Percentiles rank a stretch among this genome's conserved stretches.
These are phyloP conservation scores for Plodia interpunctella DNA, from an alignment of 1,140 invertebrate genomes.

Conservation along the genomic window DNA sequence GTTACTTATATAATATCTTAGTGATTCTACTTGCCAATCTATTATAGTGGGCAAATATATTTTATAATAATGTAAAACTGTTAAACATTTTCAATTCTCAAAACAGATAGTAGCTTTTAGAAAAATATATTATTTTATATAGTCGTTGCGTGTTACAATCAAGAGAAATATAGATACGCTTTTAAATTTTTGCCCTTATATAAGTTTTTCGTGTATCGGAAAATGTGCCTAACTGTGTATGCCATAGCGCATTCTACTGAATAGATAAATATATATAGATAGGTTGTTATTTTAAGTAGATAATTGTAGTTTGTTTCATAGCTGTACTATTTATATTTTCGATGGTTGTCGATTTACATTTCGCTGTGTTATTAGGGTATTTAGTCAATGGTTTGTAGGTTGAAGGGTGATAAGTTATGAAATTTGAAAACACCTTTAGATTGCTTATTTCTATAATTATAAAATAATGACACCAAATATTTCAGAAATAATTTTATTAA, in stretches of 20 bases:
- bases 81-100: neutral
- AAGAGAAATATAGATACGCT: neutral
- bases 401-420: too few species aligned
- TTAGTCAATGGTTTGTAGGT: too few species aligned
- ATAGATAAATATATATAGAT: neutral
- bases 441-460: too few species aligned
- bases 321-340: neutral
- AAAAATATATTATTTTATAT: too few species aligned
- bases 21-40: slow-evolving; percentile 1
- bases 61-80: neutral
- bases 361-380: too few species aligned
- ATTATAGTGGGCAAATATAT: neutral
- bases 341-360: neutral
- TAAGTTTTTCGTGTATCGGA: neutral
- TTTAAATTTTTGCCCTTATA: neutral
- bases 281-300: neutral
- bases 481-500: neutral
- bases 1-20: neutral
- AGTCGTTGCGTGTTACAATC: neutral
- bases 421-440: too few species aligned
- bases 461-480: neutral
- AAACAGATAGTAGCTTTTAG: too few species aligned
- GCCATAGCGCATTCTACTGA: neutral
- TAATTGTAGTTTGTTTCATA: too few species aligned
- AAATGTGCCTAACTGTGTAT: neutral